phyloP scores from a whole-genome alignment of 2,797 vertebrate genomes.

The Sebastes kiyomatsui region DNA sequence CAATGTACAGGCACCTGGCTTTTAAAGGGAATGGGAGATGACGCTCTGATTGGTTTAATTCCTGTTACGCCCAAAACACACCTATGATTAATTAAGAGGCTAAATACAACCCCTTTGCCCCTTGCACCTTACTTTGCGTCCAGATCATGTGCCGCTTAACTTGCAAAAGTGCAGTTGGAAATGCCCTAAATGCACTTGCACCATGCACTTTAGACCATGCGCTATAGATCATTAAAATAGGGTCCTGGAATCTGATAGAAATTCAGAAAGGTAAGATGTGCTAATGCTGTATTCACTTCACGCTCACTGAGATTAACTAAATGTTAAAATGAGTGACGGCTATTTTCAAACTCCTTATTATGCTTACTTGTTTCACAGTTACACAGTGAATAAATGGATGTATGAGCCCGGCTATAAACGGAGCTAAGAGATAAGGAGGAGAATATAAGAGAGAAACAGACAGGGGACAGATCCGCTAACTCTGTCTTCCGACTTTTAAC shows the following conservation, averaged over 20 bases:
- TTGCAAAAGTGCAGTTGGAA: too few relatives aligned
- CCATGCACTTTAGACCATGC: too few relatives aligned
- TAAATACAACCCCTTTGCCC: background rate
- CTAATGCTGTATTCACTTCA: constrained; percentile 10
- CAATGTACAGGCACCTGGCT: too few relatives aligned
- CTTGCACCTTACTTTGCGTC: too few relatives aligned
- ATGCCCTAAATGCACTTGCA: too few relatives aligned
- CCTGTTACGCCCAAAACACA: too few relatives aligned
- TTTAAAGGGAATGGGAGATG: too few relatives aligned
- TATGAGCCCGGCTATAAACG: constrained; percentile 15
- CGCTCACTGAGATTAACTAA: background rate
- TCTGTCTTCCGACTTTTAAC: constrained; percentile 46
- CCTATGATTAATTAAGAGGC: background rate
- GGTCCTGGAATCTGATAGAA: background rate
- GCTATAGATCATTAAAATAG: too few relatives aligned
- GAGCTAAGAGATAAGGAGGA: constrained; percentile 19
- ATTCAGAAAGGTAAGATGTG: constrained; percentile 15
- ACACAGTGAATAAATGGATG: constrained; percentile 31
- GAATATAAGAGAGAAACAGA: background rate
- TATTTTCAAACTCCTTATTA: constrained; percentile 14
- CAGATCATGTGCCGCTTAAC: too few relatives aligned
- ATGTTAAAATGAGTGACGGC: constrained; percentile 9
- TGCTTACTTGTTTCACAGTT: constrained; percentile 11
- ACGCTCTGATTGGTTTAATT: too few relatives aligned
- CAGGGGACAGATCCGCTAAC: constrained; percentile 2